Percentiles rank a stretch among this genome's conserved stretches.
Conservation (phyloP, 1,140 invertebrate genomes). For the Zaprionus ghesquierei region DNA sequence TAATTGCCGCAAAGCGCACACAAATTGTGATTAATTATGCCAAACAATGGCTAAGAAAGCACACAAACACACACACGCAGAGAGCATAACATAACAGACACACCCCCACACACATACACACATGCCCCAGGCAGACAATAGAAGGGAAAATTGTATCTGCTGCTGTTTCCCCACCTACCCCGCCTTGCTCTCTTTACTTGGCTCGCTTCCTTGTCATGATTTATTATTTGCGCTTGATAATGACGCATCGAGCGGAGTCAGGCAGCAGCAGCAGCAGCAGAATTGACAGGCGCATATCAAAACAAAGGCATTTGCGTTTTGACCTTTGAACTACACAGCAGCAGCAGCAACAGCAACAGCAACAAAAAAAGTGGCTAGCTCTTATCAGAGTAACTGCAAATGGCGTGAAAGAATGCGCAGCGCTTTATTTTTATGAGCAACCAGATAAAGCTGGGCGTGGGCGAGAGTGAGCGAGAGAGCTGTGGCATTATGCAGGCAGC, state of each 20-base stretch:
- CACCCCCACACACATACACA: background rate
- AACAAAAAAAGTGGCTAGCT: conserved; percentile 59
- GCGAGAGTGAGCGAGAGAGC: conserved; percentile 2
- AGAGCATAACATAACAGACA: background rate
- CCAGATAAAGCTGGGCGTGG: conserved; percentile 62
- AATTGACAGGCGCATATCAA: conserved; percentile 73
- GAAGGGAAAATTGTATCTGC: conserved; percentile 47
- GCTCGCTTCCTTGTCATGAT: conserved; percentile 54
- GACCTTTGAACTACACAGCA: conserved; percentile 55
- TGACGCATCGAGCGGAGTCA: conserved; percentile 50
- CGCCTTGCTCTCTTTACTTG: conserved; percentile 8
- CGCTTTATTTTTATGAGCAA: conserved; percentile 79
- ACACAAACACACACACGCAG: conserved; percentile 8
- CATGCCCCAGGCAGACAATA: conserved; percentile 49
- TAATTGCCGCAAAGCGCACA: conserved; percentile 73
- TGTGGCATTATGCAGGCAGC: conserved; percentile 68
- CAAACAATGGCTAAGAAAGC: conserved; percentile 52
- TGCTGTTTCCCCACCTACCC: background rate
- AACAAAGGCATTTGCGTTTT: conserved; percentile 70
- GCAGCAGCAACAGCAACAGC: background rate
- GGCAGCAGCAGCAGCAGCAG: conserved; percentile 39
- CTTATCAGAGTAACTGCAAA: conserved; percentile 79
- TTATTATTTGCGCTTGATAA: conserved; percentile 81
- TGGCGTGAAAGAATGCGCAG: conserved; percentile 80
- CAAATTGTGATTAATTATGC: conserved; percentile 78